Evolutionary conservation across 2,113 vertebrate species (phyloP).

Genomic region (Zingel zingel): DNA sequence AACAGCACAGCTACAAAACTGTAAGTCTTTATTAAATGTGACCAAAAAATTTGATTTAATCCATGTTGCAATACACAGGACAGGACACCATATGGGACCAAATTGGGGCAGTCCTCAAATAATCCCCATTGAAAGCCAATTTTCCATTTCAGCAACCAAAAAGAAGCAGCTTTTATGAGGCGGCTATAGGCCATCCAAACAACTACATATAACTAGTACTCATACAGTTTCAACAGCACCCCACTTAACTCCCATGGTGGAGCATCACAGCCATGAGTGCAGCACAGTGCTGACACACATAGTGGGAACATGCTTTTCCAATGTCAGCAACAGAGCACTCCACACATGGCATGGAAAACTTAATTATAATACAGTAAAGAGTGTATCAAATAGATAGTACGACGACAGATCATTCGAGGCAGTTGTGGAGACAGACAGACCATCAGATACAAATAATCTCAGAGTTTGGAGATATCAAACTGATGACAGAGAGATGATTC

Average conservation of each 20-base stretch:
- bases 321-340: constrained; percentile 17
- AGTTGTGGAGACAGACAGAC: not conserved
- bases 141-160: constrained; percentile 33
- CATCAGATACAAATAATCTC: not conserved
- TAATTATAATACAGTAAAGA: constrained; percentile 5
- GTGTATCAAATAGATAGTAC: not conserved
- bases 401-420: not conserved
- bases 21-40: not conserved
- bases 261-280: not conserved
- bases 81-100: not conserved
- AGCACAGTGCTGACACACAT: not conserved
- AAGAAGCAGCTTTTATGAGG: not conserved
- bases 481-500: not conserved
- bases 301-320: not conserved
- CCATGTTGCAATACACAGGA: constrained; percentile 16
- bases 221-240: not conserved
- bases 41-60: constrained; percentile 45
- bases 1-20: not conserved
- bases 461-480: not conserved
- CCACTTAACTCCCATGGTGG: not conserved
- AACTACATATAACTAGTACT: not conserved
- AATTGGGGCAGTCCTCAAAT: constrained; percentile 39
- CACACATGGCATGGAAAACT: not conserved
- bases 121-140: constrained; percentile 21
- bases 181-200: not conserved